A percentile compares a stretch with the other conserved stretches of the same genome.
These are phyloP conservation scores for Tetragnatha montana DNA, from an alignment of 2,888 invertebrate genomes.

Conservation along the genomic window DNA sequence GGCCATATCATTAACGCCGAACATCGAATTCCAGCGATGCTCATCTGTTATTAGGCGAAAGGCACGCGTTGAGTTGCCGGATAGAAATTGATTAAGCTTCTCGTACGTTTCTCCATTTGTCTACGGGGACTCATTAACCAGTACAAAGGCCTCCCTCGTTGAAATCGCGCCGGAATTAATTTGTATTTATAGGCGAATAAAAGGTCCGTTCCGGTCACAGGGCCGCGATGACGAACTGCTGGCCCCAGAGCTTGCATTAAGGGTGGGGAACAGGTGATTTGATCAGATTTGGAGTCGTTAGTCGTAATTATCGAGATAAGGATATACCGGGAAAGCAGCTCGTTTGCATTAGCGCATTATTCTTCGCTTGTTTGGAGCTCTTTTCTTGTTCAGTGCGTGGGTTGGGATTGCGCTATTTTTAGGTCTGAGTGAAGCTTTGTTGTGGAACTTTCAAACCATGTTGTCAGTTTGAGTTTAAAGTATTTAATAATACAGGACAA, in stretches of 20 bases:
- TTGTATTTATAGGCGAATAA: slow-evolving; percentile 62
- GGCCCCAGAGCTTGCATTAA: neutral
- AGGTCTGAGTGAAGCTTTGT: no score
- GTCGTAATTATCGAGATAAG: neutral
- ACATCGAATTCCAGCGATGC: slow-evolving; percentile 58
- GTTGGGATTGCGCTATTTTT: no score
- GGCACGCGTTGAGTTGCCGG: slow-evolving; percentile 58
- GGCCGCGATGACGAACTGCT: slow-evolving; percentile 13
- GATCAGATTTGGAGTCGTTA: neutral
- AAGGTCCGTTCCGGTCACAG: slow-evolving; percentile 42
- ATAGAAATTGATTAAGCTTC: slow-evolving; percentile 63
- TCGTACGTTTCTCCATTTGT: slow-evolving; percentile 61
- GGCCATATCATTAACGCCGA: slow-evolving; percentile 52
- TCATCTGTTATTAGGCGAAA: slow-evolving; percentile 60
- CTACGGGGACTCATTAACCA: slow-evolving; percentile 64
- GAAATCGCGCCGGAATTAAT: slow-evolving; percentile 54
- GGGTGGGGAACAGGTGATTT: neutral
- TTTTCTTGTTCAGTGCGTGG: neutral
- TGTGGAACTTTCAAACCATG: no score
- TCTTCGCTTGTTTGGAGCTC: neutral
- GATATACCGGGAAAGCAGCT: neutral
- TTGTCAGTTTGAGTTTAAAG: no score
- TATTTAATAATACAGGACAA: no score
- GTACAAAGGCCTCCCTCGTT: slow-evolving; percentile 46
- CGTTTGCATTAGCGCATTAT: neutral